These are phyloP conservation scores for Amblyopsis hoosieri DNA, from an alignment of 2,797 vertebrate species.

Conservation along the genomic window DNA sequence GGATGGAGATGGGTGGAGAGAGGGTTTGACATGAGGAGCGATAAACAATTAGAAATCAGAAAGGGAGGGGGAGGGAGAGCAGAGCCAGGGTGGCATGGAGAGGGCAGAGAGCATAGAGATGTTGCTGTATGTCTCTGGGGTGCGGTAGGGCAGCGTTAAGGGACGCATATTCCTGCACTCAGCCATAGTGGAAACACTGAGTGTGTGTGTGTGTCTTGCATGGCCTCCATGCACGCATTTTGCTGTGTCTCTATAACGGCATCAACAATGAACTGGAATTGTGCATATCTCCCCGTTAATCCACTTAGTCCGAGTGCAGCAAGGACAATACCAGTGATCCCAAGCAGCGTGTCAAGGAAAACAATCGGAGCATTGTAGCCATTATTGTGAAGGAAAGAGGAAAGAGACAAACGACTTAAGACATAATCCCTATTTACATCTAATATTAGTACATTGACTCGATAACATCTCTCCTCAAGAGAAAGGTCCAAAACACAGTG, in stretches of 20 bases:
- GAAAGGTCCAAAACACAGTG: not conserved
- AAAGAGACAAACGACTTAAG: too few relatives aligned
- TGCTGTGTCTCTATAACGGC: conserved; percentile 25
- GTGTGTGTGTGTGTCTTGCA: conserved; percentile 30
- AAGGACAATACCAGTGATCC: too few relatives aligned
- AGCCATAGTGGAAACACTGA: conserved; percentile 63
- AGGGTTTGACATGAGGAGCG: conserved; percentile 40
- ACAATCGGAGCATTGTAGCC: too few relatives aligned
- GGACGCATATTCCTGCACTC: conserved; percentile 59
- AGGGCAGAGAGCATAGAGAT: conserved; percentile 67
- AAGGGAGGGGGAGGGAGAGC: conserved; percentile 35
- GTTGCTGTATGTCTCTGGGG: conserved; percentile 64
- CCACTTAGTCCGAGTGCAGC: too few relatives aligned
- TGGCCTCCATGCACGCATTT: conserved; percentile 20
- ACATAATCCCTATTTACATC: too few relatives aligned
- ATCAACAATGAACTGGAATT: conserved; percentile 15
- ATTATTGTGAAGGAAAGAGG: too few relatives aligned
- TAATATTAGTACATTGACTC: too few relatives aligned
- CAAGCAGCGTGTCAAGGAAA: too few relatives aligned
- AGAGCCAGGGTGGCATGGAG: conserved; percentile 29
- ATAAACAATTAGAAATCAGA: conserved; percentile 37
- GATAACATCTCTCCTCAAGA: too few relatives aligned
- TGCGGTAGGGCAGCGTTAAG: conserved; percentile 39
- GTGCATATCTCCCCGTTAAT: too few relatives aligned
- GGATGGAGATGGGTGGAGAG: conserved; percentile 50